A percentile compares a stretch with the other conserved stretches of the same genome.
phyloP scores from a whole-genome alignment of 2,888 invertebrate genomes.

The Eledona agricola region DNA sequence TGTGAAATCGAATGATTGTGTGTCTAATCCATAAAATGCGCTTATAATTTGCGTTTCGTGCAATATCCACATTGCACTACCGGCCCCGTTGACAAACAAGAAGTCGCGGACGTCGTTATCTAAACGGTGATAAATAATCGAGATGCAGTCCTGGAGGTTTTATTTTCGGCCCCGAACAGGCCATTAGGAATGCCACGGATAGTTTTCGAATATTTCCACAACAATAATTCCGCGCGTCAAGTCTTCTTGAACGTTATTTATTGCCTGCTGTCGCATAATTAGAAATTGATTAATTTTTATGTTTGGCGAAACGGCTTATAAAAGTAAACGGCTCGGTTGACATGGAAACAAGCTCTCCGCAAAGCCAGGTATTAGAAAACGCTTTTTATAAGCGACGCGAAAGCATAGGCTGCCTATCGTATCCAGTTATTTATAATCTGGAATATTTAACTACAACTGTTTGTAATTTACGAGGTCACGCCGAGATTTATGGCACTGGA shows the following conservation, averaged over 20 bases:
- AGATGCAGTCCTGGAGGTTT: conserved; percentile 56
- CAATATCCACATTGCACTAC: conserved; percentile 15
- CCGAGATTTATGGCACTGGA: conserved; percentile 63
- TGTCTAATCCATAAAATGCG: conserved; percentile 20
- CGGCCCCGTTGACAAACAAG: too few relatives aligned
- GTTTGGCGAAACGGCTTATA: conserved; percentile 55
- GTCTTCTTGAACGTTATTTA: conserved; percentile 55
- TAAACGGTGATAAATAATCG: conserved; percentile 50
- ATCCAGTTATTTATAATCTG: conserved; percentile 65
- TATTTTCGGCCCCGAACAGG: conserved; percentile 53
- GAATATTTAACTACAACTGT: conserved; percentile 65
- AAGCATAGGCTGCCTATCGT: conserved; percentile 54
- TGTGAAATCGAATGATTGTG: conserved; percentile 20
- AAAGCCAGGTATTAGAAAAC: conserved; percentile 61
- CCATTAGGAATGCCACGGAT: conserved; percentile 58
- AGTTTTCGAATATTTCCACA: conserved; percentile 54
- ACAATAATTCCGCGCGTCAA: conserved; percentile 55
- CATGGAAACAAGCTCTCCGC: conserved; percentile 51
- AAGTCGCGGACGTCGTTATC: conserved; percentile 21
- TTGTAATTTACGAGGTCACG: conserved; percentile 65
- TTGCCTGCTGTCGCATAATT: conserved; percentile 59
- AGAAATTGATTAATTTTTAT: conserved; percentile 63
- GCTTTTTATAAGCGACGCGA: conserved; percentile 57
- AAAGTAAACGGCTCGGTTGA: conserved; percentile 46
- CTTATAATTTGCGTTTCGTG: conserved; percentile 27